phyloP scores from a whole-genome alignment of 2,888 invertebrate genomes.

The Epinotia demarniana region DNA sequence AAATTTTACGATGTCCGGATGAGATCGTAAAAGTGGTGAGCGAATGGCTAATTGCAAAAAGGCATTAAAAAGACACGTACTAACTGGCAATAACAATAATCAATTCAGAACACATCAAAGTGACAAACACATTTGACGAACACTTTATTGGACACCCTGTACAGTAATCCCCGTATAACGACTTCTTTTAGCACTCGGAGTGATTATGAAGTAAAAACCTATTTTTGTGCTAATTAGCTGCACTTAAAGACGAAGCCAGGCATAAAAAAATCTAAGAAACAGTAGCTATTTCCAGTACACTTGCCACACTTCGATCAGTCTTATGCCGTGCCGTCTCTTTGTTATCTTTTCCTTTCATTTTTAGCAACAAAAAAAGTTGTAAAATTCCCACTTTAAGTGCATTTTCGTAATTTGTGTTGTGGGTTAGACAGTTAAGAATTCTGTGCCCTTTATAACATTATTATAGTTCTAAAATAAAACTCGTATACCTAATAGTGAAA shows the following conservation, averaged over 20 bases:
- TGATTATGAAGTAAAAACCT: background rate
- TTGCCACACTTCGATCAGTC: no score
- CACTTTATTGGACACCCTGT: background rate
- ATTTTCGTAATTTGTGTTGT: no score
- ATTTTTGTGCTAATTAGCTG: background rate
- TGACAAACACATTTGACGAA: constrained; percentile 1
- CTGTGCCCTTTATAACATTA: no score
- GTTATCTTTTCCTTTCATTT: no score
- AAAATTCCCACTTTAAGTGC: no score
- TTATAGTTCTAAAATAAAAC: no score
- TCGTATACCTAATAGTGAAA: no score
- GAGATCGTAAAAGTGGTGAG: constrained; percentile 1
- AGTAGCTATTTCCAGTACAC: no score
- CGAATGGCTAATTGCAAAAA: background rate
- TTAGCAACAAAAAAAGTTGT: no score
- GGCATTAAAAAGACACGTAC: background rate
- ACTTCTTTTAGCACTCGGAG: background rate
- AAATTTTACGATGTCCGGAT: background rate
- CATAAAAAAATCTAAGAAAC: no score
- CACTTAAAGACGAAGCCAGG: background rate
- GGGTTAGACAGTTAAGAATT: no score
- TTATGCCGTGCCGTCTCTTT: no score
- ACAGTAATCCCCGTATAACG: background rate
- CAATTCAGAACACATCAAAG: background rate
- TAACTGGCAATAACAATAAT: background rate